These are phyloP conservation scores for Aphodius granarius DNA, from an alignment of 2,888 invertebrate genomes.

Conservation along the genomic window DNA sequence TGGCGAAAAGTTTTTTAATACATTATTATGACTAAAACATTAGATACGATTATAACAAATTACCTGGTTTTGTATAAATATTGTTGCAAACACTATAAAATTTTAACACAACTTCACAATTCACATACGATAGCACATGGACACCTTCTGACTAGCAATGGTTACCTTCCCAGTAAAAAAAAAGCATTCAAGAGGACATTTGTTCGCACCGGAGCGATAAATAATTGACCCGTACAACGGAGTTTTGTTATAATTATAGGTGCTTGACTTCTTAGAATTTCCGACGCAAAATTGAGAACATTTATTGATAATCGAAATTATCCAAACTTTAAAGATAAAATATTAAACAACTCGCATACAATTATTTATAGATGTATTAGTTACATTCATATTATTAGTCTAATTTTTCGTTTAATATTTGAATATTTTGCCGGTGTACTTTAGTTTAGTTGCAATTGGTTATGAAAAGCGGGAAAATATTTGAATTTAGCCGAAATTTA, in stretches of 20 bases:
- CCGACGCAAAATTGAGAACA: no score
- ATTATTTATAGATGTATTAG: no score
- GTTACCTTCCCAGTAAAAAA: neutral
- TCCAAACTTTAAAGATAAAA: no score
- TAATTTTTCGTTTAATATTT: no score
- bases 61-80: neutral
- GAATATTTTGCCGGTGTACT: no score
- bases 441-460: no score
- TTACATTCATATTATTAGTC: no score
- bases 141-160: neutral
- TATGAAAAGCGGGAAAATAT: neutral
- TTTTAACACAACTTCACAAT: neutral
- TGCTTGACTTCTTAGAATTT: no score
- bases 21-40: neutral
- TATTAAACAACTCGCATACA: no score
- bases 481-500: neutral
- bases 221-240: neutral
- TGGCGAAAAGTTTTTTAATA: no score
- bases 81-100: neutral
- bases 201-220: neutral
- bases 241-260: no score
- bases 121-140: neutral
- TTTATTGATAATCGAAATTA: no score
- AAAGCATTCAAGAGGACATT: neutral
- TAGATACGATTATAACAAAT: neutral